phyloP scores from a whole-genome alignment of 2,888 invertebrate species.

The Cotesia congregata region DNA sequence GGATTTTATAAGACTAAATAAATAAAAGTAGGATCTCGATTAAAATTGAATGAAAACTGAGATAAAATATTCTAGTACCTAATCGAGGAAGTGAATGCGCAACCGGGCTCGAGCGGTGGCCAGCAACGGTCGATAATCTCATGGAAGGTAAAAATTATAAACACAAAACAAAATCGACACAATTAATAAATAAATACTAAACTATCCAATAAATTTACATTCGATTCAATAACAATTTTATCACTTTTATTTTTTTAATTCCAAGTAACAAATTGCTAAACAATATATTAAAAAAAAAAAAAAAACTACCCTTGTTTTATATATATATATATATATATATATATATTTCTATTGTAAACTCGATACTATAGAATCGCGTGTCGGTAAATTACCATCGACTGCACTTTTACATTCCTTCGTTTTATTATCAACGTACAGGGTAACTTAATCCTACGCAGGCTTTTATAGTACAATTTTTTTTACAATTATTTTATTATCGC shows the following conservation, averaged over 20 bases:
- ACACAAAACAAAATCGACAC: constrained; percentile 34
- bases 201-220: neutral
- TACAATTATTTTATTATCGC: too few relatives aligned
- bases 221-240: too few relatives aligned
- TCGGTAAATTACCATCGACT: constrained; percentile 23
- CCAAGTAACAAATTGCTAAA: too few relatives aligned
- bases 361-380: too few relatives aligned
- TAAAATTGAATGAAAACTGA: constrained; percentile 51
- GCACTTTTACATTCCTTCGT: neutral
- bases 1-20: constrained; percentile 11
- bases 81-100: constrained; percentile 68
- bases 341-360: too few relatives aligned
- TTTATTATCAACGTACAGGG: constrained; percentile 7
- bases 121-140: constrained; percentile 72
- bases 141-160: constrained; percentile 69
- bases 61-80: constrained; percentile 67
- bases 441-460: constrained; percentile 1
- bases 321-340: too few relatives aligned
- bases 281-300: too few relatives aligned
- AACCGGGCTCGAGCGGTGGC: constrained; percentile 68
- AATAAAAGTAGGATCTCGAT: constrained; percentile 25
- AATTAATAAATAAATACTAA: constrained; percentile 8
- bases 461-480: neutral
- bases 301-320: too few relatives aligned
- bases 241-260: too few relatives aligned